These are phyloP conservation scores for Venturia canescens DNA, from an alignment of 1,140 invertebrate genomes.

Conservation along the genomic window DNA sequence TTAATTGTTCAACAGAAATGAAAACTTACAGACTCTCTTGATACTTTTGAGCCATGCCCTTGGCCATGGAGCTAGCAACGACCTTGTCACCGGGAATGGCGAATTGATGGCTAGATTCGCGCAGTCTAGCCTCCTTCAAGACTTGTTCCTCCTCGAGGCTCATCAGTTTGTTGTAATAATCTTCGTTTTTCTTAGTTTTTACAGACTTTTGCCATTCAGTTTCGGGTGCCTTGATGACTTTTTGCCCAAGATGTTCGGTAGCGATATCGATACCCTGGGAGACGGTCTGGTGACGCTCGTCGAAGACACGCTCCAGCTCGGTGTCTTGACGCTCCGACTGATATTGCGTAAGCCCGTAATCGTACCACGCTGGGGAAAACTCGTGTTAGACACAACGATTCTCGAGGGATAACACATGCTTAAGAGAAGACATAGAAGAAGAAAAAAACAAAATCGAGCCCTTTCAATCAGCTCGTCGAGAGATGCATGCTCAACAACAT, in stretches of 20 bases:
- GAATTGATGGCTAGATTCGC: slow-evolving; percentile 88
- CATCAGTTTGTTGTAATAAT: slow-evolving; percentile 90
- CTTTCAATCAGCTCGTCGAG: slow-evolving; percentile 23
- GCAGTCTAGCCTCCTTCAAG: slow-evolving; percentile 86
- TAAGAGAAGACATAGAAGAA: slow-evolving; percentile 8
- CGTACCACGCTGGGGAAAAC: slow-evolving; percentile 91
- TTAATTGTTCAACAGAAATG: too few relatives aligned
- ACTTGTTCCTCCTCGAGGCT: slow-evolving; percentile 90
- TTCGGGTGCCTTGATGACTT: slow-evolving; percentile 84
- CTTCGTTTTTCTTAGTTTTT: slow-evolving; percentile 88
- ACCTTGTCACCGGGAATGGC: slow-evolving; percentile 90
- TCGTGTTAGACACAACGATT: slow-evolving; percentile 51
- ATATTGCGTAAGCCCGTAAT: slow-evolving; percentile 89
- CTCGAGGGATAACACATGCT: background rate
- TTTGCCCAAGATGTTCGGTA: slow-evolving; percentile 81
- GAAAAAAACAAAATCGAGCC: slow-evolving; percentile 16
- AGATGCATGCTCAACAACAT: slow-evolving; percentile 59
- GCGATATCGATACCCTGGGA: slow-evolving; percentile 81
- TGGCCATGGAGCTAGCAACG: slow-evolving; percentile 85
- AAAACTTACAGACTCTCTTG: slow-evolving; percentile 89
- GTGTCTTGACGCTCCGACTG: slow-evolving; percentile 90
- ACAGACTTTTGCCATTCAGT: slow-evolving; percentile 91
- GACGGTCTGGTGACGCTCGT: slow-evolving; percentile 86
- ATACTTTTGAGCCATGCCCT: slow-evolving; percentile 91
- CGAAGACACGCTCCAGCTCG: slow-evolving; percentile 91